These are phyloP conservation scores for Agelas oroides DNA, from an alignment of 37 sponge, comb jelly and placozoan genomes.

Conservation along the genomic window DNA sequence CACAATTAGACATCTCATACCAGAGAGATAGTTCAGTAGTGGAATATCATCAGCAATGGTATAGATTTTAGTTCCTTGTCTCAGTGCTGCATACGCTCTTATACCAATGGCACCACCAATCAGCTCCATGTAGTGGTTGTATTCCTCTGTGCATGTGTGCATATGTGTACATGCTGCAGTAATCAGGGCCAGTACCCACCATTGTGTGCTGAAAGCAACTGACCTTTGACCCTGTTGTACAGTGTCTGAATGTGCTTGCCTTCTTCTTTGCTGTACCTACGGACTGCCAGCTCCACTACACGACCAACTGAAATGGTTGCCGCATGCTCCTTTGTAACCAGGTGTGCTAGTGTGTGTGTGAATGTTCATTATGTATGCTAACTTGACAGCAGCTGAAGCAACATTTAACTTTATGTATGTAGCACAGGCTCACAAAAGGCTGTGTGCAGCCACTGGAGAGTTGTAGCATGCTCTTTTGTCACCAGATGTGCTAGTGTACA, in stretches of 20 bases:
- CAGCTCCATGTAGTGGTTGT: conserved; percentile 85
- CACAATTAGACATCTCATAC: no score
- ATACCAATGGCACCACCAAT: conserved; percentile 86
- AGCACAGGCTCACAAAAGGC: no score
- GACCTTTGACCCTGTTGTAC: conserved; percentile 72
- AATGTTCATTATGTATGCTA: no score
- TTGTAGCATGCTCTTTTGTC: no score
- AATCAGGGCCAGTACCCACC: neutral
- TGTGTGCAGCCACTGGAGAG: no score
- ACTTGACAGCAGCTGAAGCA: no score
- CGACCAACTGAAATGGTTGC: conserved; percentile 47
- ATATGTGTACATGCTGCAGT: neutral
- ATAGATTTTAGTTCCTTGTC: conserved; percentile 73
- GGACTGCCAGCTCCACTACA: conserved; percentile 45
- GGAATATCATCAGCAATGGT: conserved; percentile 77
- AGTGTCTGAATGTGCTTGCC: conserved; percentile 51
- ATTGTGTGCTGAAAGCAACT: no score
- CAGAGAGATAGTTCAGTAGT: conserved; percentile 75
- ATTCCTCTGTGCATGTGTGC: conserved; percentile 20
- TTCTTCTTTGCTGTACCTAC: conserved; percentile 32
- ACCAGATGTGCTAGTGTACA: no score
- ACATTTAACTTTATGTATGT: no score
- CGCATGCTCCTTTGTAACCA: conserved; percentile 65
- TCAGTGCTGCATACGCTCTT: conserved; percentile 78
- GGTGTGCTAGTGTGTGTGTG: conserved; percentile 57